Conservation (phyloP, 2,888 invertebrate species). For the Sisyra nigra region DNA sequence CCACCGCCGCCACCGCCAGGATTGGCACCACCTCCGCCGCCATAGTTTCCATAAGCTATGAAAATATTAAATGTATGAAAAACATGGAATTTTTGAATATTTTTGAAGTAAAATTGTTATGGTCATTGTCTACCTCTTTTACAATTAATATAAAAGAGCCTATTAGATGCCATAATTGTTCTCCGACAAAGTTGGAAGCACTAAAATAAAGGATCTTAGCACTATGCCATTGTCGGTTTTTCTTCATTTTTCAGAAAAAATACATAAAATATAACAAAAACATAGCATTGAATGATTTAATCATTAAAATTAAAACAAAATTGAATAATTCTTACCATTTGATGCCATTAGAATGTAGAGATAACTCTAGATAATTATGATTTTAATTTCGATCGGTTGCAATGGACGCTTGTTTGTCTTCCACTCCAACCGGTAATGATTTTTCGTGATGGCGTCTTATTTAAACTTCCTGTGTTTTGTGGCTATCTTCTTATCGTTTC, state of each 20-base stretch:
- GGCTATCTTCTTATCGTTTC: no score
- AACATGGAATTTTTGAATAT: not conserved
- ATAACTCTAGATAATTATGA: no score
- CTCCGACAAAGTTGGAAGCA: conserved; percentile 4
- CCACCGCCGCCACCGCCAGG: conserved; percentile 7
- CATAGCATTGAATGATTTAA: not conserved
- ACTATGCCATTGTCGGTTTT: conserved; percentile 4
- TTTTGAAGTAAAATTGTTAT: not conserved
- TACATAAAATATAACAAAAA: not conserved
- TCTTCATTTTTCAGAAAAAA: not conserved
- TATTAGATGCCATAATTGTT: not conserved
- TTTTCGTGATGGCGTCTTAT: no score
- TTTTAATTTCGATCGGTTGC: no score
- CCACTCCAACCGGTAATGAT: no score
- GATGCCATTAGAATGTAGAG: no score
- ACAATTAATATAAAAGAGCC: conserved; percentile 2
- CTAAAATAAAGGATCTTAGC: not conserved
- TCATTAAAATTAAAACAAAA: not conserved
- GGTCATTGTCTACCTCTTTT: not conserved
- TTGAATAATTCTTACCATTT: no score
- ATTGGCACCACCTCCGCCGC: conserved; percentile 13
- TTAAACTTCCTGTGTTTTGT: no score
- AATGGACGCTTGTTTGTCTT: no score
- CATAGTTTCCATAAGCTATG: conserved; percentile 15
- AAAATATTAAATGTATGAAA: not conserved